These are phyloP conservation scores for Notothenia rossii DNA, from an alignment of 2,113 vertebrate genomes.

Conservation along the genomic window DNA sequence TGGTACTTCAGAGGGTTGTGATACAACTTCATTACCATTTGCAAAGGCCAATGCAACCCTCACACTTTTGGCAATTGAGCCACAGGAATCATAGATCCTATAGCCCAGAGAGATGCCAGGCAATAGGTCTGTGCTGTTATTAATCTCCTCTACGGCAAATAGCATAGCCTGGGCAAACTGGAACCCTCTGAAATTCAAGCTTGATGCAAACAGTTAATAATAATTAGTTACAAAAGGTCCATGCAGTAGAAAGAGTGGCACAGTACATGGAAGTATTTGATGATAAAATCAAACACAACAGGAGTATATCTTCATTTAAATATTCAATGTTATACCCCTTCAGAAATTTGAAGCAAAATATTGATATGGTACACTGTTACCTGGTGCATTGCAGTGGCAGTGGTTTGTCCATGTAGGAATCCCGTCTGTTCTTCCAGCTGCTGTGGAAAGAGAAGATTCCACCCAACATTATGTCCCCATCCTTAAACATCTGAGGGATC, in stretches of 20 bases:
- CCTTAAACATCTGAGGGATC: constrained; percentile 57
- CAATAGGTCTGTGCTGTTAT: too few relatives aligned
- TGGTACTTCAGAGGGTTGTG: too few relatives aligned
- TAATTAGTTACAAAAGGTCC: too few relatives aligned
- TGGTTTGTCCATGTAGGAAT: constrained; percentile 65
- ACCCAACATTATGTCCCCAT: constrained; percentile 77
- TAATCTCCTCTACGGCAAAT: too few relatives aligned
- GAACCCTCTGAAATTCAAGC: too few relatives aligned
- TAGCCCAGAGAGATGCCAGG: too few relatives aligned
- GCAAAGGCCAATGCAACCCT: too few relatives aligned
- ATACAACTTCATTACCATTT: too few relatives aligned
- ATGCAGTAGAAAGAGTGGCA: neutral
- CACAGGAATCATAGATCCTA: too few relatives aligned
- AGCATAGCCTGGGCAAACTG: too few relatives aligned
- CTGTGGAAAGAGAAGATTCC: constrained; percentile 80
- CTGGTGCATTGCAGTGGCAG: constrained; percentile 73
- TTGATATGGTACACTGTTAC: constrained; percentile 47
- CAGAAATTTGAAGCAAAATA: neutral
- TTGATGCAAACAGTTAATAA: too few relatives aligned
- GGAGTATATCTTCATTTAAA: neutral
- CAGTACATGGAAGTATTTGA: neutral
- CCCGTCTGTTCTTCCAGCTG: constrained; percentile 61
- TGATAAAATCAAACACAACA: constrained; percentile 23
- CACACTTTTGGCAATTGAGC: too few relatives aligned
- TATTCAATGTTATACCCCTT: neutral